Evolutionary conservation across 2,797 vertebrate species (phyloP).

Genomic region (Melopsittacus undulatus): DNA sequence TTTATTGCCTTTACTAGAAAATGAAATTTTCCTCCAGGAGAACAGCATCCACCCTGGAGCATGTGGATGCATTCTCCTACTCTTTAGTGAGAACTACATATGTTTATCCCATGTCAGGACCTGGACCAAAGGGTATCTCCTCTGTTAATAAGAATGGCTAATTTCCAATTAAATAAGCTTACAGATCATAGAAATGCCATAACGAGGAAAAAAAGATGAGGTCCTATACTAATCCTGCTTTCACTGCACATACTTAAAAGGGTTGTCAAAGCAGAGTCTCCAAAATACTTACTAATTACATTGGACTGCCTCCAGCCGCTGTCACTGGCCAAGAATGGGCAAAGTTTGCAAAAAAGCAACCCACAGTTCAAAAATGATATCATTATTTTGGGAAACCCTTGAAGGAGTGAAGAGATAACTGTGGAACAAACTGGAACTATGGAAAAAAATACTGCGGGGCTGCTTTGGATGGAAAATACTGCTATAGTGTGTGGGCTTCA

Average conservation of each 20-base stretch:
- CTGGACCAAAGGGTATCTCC: constrained; percentile 20
- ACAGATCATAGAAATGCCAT: constrained; percentile 33
- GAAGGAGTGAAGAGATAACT: background rate
- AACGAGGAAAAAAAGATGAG: background rate
- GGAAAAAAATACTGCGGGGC: background rate
- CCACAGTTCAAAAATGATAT: background rate
- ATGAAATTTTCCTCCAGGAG: constrained; percentile 65
- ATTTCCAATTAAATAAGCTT: constrained; percentile 53
- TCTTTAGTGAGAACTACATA: background rate
- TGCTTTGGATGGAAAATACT: background rate
- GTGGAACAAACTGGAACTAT: background rate
- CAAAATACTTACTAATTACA: constrained; percentile 55
- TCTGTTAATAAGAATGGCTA: constrained; percentile 40
- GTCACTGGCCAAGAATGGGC: constrained; percentile 6
- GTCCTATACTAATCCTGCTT: constrained; percentile 28
- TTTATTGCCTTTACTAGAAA: constrained; percentile 67
- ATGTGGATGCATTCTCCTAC: background rate
- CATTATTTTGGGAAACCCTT: background rate
- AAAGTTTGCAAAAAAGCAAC: background rate
- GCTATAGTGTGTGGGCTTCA: background rate
- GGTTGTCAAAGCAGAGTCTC: constrained; percentile 36
- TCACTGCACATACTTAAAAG: constrained; percentile 41
- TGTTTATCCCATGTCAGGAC: constrained; percentile 7
- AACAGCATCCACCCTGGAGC: constrained; percentile 13
- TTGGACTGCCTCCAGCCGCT: constrained; percentile 34